These are phyloP conservation scores for Caenorhabditis sp. DNA, from an alignment of 2,888 invertebrate genomes.

Conservation along the genomic window DNA sequence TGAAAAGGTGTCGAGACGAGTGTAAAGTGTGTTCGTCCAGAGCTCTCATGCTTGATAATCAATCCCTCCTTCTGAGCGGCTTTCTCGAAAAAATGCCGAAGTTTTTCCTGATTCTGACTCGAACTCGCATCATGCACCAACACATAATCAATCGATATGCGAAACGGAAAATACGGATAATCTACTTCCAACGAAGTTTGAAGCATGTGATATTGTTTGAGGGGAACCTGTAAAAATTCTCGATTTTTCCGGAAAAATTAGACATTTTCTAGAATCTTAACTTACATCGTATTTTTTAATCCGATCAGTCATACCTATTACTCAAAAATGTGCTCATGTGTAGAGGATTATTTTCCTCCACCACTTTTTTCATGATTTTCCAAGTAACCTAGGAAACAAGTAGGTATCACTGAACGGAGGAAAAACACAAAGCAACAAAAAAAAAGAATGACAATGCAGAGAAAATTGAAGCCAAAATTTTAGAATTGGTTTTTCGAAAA, in stretches of 20 bases:
- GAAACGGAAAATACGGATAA: conserved; percentile 59
- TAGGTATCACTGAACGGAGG: neutral
- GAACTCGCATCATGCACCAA: conserved; percentile 37
- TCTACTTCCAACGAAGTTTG: conserved; percentile 39
- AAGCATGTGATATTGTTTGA: conserved; percentile 38
- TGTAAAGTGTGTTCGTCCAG: conserved; percentile 44
- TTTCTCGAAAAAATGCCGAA: conserved; percentile 36
- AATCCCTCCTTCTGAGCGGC: conserved; percentile 51
- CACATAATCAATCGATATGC: conserved; percentile 51
- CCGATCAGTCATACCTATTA: neutral
- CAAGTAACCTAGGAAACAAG: neutral
- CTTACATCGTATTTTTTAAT: neutral
- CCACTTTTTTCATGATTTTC: neutral
- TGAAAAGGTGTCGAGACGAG: conserved; percentile 54
- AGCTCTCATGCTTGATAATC: conserved; percentile 38
- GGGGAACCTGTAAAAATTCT: conserved; percentile 11
- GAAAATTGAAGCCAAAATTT: neutral
- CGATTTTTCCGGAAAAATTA: neutral
- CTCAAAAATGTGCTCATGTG: neutral
- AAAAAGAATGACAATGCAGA: neutral
- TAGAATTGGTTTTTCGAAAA: too few relatives aligned
- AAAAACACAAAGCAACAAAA: neutral
- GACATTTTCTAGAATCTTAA: neutral
- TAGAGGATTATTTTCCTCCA: neutral
- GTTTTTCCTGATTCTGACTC: conserved; percentile 12